Conservation (phyloP, 2,888 invertebrate species). For the Diadegma fenestrale region DNA sequence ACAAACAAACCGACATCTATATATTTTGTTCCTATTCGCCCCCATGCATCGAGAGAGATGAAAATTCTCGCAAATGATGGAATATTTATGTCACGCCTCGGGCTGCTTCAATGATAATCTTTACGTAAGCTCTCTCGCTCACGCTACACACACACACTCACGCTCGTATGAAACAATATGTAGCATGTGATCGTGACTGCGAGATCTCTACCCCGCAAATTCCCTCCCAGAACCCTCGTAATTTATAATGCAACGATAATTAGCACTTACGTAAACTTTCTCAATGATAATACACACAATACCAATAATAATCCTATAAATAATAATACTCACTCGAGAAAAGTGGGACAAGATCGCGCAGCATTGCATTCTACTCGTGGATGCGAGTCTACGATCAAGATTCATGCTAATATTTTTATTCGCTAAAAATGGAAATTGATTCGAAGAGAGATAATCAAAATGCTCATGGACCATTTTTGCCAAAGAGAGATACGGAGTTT, state of each 20-base stretch:
- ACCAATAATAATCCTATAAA: background rate
- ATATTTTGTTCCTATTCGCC: conserved; percentile 9
- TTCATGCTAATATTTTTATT: background rate
- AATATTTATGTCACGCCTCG: conserved; percentile 59
- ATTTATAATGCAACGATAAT: conserved; percentile 63
- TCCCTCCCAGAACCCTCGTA: conserved; percentile 34
- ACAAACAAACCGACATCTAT: background rate
- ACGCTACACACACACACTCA: background rate
- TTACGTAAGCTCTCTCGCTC: conserved; percentile 53
- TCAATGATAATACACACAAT: background rate
- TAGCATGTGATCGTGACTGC: background rate
- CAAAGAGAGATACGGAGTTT: background rate
- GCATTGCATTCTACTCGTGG: background rate
- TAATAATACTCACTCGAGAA: background rate
- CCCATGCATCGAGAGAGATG: conserved; percentile 39
- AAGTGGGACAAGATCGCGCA: conserved; percentile 4
- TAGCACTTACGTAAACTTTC: conserved; percentile 46
- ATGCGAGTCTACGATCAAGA: background rate
- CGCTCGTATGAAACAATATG: background rate
- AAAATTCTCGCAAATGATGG: conserved; percentile 52
- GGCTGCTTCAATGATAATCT: conserved; percentile 46
- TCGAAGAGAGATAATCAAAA: background rate
- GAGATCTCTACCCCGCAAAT: conserved; percentile 20
- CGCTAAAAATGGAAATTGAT: background rate
- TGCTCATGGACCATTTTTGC: background rate